Base-by-base conservation (phyloP, 1,140 invertebrate genomes). In the Lepeophtheirus salmonis region DNA sequence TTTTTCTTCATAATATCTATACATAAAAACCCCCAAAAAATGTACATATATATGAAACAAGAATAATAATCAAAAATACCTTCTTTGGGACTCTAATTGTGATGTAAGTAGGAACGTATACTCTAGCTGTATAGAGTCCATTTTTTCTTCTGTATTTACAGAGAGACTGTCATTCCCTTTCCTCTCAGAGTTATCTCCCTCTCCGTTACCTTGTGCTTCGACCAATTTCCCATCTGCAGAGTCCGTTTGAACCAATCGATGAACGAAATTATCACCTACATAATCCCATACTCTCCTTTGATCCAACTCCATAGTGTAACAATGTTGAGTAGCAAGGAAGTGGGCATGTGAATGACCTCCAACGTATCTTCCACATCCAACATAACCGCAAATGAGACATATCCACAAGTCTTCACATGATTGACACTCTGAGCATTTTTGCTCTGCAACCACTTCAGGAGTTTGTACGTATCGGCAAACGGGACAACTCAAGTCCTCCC, bases 201-300 rank as follows among this genome's bases (percentile, higher is more conserved):
- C 49, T 18, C 30, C 67, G 52, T 62, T 61, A 60, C 64, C 63
- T 23, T 70, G 64, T 0, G 81, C 74, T 65, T 88, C 83, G 0
- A 97, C 91, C 68, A 97, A 77, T 75, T 98, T 97, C 2, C 95
- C 95, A 77, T 98, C 94, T n/a, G 69, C 20, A 16, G 23, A 54
- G 30, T 62, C 49, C 59, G 92, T 96, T 73, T 96, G 90, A 2
- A 96, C 78, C 16, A 98, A 72, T 13, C 94, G 78, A 75, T 97
- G 92, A 0, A 98, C 95, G 74, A 96, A 98, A 73, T 95, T 97
- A 72, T 97, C 91, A 67, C 83, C 84, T 62, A 83, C 88, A 73
- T 97, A 97, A 71, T 97, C 96, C 96, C 96, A 99, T 0, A 99
- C 96, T 50, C 89, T 75, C 68, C 95, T 90, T 50, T 88, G 92